Percentiles rank a stretch among this genome's conserved stretches.
These are phyloP conservation scores for Acronicta leporina DNA, from an alignment of 2,888 invertebrate species.

Conservation along the genomic window DNA sequence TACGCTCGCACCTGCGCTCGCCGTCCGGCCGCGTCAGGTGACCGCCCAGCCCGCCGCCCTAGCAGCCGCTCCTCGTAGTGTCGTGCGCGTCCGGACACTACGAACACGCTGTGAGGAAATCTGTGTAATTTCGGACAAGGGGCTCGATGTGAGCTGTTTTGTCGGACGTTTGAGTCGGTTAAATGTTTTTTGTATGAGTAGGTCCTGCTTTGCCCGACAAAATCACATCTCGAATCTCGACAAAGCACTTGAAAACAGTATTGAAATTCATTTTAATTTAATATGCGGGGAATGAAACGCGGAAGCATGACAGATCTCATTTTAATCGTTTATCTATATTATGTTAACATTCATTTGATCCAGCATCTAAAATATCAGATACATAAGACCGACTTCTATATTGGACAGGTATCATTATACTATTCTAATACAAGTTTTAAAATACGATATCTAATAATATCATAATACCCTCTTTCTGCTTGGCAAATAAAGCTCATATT, in stretches of 20 bases:
- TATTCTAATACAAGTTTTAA: no score
- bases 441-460: no score
- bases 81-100: slow-evolving; percentile 38
- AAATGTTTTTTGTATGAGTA: no score
- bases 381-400: no score
- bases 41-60: slow-evolving; percentile 82
- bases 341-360: no score
- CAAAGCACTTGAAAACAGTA: not conserved
- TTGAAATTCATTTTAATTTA: not conserved
- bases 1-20: slow-evolving; percentile 96
- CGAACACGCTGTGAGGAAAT: slow-evolving; percentile 46
- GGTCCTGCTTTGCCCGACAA: not conserved
- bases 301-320: no score
- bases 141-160: slow-evolving; percentile 36
- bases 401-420: no score
- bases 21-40: slow-evolving; percentile 98
- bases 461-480: not conserved
- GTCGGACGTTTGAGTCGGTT: slow-evolving; percentile 16
- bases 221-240: not conserved
- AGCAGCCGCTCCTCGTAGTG: slow-evolving; percentile 48
- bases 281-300: no score
- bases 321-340: no score
- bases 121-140: slow-evolving; percentile 33
- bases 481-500: slow-evolving; percentile 45
- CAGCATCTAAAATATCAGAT: no score